Percentiles rank a stretch among this genome's conserved stretches.
Conservation (phyloP, 2,888 invertebrate genomes). For the Orthonevra nobilis region DNA sequence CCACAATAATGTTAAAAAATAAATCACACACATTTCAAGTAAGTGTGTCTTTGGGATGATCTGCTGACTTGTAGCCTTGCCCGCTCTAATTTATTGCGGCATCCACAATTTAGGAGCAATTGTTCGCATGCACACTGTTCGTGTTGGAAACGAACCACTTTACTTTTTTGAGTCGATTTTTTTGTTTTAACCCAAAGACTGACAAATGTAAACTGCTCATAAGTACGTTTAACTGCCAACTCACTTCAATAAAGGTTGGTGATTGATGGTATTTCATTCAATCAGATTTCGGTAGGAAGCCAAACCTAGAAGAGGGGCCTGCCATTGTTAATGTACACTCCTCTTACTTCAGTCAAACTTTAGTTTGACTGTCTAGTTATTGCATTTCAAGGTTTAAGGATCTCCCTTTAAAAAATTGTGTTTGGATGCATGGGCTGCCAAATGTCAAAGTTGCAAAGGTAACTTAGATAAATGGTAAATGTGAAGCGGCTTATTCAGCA, state of each 20-base stretch:
- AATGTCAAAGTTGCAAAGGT: too few relatives aligned
- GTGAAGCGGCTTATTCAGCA: too few relatives aligned
- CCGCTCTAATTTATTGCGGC: constrained; percentile 42
- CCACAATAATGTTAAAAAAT: constrained; percentile 9
- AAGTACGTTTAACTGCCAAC: constrained; percentile 34
- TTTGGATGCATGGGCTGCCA: too few relatives aligned
- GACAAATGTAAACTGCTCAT: constrained; percentile 14
- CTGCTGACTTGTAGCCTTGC: constrained; percentile 34
- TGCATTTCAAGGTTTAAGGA: too few relatives aligned
- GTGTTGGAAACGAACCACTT: too few relatives aligned
- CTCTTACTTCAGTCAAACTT: too few relatives aligned
- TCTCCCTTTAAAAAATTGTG: too few relatives aligned
- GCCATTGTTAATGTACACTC: too few relatives aligned
- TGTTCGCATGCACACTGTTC: constrained; percentile 19
- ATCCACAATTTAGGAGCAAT: constrained; percentile 22
- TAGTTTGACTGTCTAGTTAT: too few relatives aligned
- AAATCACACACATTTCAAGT: constrained; percentile 19
- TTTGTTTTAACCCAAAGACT: constrained; percentile 1
- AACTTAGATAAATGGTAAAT: too few relatives aligned
- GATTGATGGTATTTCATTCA: constrained; percentile 45
- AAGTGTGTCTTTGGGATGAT: constrained; percentile 38
- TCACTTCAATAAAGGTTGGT: constrained; percentile 43
- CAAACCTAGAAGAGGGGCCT: constrained; percentile 40
- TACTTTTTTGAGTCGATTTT: constrained; percentile 24
- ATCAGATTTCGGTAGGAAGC: constrained; percentile 32